A percentile compares a stretch with the other conserved stretches of the same genome.
phyloP scores from a whole-genome alignment of 2,888 invertebrate genomes.

The Agonopterix alstromeriana region DNA sequence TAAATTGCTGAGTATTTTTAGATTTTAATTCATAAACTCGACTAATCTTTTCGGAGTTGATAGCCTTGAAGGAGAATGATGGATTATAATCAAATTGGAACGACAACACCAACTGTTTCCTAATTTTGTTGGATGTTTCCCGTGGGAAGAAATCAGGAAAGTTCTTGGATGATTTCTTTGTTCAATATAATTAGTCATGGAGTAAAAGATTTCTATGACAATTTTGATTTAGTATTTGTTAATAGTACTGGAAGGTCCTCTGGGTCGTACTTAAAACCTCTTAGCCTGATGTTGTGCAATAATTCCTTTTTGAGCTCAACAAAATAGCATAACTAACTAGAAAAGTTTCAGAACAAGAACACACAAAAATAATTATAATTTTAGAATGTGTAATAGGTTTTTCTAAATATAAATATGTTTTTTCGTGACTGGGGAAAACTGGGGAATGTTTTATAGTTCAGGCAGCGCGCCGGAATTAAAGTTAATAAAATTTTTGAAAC shows the following conservation, averaged over 20 bases:
- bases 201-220: not conserved
- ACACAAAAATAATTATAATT: no score
- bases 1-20: no score
- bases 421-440: no score
- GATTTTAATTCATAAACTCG: no score
- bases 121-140: constrained; percentile 21
- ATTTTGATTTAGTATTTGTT: not conserved
- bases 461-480: no score
- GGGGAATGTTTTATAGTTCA: no score
- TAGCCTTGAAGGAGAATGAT: constrained; percentile 21
- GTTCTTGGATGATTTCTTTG: not conserved
- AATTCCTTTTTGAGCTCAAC: not conserved
- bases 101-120: constrained; percentile 34
- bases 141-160: constrained; percentile 11
- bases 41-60: constrained; percentile 5
- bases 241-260: not conserved
- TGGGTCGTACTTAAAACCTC: not conserved
- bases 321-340: not conserved
- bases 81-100: constrained; percentile 32
- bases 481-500: no score
- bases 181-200: constrained; percentile 3
- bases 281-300: not conserved
- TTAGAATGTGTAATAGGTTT: no score
- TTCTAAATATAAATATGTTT: no score
- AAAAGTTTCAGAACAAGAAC: no score